A percentile compares a stretch with the other conserved stretches of the same genome.
Conservation (phyloP, 2,797 vertebrate species). For the Babyrousa celebensis region DNA sequence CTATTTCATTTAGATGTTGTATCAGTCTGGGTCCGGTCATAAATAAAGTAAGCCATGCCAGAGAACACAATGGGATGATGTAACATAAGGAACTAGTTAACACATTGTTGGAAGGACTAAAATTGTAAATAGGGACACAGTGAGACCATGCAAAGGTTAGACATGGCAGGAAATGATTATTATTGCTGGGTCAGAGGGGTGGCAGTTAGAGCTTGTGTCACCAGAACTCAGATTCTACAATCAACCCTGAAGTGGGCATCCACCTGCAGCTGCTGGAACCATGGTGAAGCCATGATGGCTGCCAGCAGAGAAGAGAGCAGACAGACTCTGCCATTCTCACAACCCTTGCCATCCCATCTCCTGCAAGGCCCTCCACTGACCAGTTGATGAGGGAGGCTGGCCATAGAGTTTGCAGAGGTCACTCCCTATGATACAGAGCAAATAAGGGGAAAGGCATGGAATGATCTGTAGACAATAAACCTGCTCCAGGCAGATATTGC, state of each 20-base stretch:
- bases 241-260: too few species aligned
- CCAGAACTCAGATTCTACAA: neutral
- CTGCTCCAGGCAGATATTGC: neutral
- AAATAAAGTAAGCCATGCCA: neutral
- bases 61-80: neutral
- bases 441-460: neutral
- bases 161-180: neutral
- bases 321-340: neutral
- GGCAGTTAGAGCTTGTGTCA: rapidly evolving
- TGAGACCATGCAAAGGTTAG: neutral
- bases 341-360: neutral
- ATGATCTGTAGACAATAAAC: neutral
- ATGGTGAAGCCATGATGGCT: rapidly evolving
- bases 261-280: neutral
- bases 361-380: neutral
- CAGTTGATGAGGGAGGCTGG: too few species aligned
- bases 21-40: neutral
- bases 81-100: neutral
- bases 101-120: too few species aligned
- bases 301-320: neutral
- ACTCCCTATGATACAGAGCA: neutral
- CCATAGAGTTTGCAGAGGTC: neutral
- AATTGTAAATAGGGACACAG: neutral
- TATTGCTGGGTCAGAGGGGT: too few species aligned
- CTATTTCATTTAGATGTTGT: neutral